Evolutionary conservation across 2,797 vertebrate genomes (phyloP), one percentile per base, ranked within the genome.

Genomic region (Astyanax mexicanus): DNA sequence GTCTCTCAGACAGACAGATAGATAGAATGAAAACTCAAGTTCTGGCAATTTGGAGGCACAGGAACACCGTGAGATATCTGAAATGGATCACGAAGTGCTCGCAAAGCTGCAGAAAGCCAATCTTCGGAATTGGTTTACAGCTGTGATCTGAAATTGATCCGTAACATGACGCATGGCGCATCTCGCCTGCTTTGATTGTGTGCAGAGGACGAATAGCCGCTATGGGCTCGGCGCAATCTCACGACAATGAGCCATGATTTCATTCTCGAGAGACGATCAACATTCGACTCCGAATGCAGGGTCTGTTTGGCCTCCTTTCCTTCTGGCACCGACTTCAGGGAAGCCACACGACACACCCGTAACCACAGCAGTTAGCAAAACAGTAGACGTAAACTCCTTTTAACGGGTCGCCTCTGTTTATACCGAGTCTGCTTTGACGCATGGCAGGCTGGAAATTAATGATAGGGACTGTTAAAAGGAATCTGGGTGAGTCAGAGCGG

Each of bases 381-480:
- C 65, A 73, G 40, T 15, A 55, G 55, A 38, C 25, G 4, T 52
- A 21, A 60, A 61, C 32, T 45, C 13, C 21, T 67, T 45, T 70
- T 62, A 49, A 47, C 17, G 29, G n/a, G 29, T 57, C 47, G 11
- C 13, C 19, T 38, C 40, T 80, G 79, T 80, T 77, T 80, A 80
- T 57, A 76, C n/a, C 54, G 65, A 15, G 79, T 69, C 47, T 64
- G 61, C 45, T 62, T 37, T 72, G 61, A 62, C 52, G 13, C 54
- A 19, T 45, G 37, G 73, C 25, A 7, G 17, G 51, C 61, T 21
- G 38, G 51, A 42, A 62, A 60, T 49, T 62, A 67, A 67, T 61
- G 74, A 54, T 45, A 13, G 55, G 11, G 13, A 32, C 54, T 80
- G 72, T 72, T 68, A 69, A 25, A 69, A 80, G 69, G 44, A 54